Base-by-base conservation (phyloP, 2,113 vertebrate species). In the Loxodonta africana region DNA sequence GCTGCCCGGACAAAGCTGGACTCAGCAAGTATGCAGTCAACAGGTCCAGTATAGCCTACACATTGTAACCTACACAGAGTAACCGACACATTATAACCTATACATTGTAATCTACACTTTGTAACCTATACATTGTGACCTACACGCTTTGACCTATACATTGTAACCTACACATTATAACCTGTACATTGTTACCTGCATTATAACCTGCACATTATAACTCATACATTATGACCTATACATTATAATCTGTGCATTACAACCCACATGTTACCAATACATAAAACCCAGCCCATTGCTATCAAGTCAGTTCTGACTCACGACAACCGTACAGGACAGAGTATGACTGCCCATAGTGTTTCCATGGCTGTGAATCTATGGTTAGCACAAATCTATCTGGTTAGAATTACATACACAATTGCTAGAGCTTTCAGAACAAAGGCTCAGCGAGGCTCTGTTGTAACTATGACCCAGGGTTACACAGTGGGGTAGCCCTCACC, bases 401-500 rank as follows among this genome's bases (percentile, higher is more conserved):
- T 25, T 57, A 48, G 17, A 44, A 48, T 46, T 23, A 5, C 26
- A 0, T 15, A 37, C 37, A 48, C 44, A 33, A 8, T 69, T 2
- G 6, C 23, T 25, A 9, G 28, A 73, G 26, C 7, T 11, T 53
- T 48, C 41, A 53, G 93, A n/a, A 67, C 0, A 33, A 44, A 46
- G 37, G 37, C 63, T 77, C 0, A 1, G 21, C 3, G 4, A 5
- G 53, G 51, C 1, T 11, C 26, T 20, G 15, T 18, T 2, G 1
- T 12, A 23, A n/a, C 46, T 33, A 5, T 65, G 80, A 37, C 87
- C 11, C 11, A 18, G 73, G 41, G 3, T 14, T 18, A n/a, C 44
- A 60, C 26, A 2, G 0, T 3, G 20, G 51, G 8, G 2, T 9
- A 7, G 65, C 14, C 41, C 2, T 18, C 2, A 6, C 2, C 1